A percentile compares a stretch with the other conserved stretches of the same genome.
Evolutionary conservation across 2,888 invertebrate genomes (phyloP).

Genomic region (Caenorhabditis imperialis): DNA sequence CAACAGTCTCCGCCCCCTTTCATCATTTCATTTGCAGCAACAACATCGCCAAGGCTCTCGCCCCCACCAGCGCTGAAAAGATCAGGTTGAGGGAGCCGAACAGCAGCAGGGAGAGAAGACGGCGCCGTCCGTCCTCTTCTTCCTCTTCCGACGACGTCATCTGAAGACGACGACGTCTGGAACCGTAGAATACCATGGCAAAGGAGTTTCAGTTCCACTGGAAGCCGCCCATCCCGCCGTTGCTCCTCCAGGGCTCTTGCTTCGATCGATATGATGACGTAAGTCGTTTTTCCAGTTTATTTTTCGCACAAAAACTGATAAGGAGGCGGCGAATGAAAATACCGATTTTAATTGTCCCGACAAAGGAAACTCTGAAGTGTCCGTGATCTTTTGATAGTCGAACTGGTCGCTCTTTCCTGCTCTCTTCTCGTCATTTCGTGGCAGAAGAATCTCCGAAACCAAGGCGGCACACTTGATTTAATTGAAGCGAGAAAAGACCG

Average conservation of each 20-base stretch:
- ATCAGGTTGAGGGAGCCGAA: conserved; percentile 21
- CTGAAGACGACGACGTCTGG: not conserved
- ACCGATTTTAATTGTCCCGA: not conserved
- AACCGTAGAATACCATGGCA: conserved; percentile 84
- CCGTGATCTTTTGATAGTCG: conserved; percentile 4
- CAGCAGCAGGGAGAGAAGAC: conserved; percentile 39
- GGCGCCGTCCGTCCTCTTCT: conserved; percentile 31
- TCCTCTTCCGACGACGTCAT: conserved; percentile 17
- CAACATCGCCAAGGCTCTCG: conserved; percentile 16
- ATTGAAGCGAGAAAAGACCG: not conserved
- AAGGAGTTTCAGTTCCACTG: conserved; percentile 99
- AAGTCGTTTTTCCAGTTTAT: conserved; percentile 18
- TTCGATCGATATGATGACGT: conserved; percentile 98
- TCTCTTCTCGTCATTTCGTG: conserved; percentile 7
- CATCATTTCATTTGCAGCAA: conserved; percentile 2
- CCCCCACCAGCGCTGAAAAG: not conserved
- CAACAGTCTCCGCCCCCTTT: too few species aligned
- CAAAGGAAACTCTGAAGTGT: conserved; percentile 3
- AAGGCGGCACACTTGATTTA: not conserved
- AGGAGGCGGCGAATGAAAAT: not conserved
- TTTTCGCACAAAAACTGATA: not conserved
- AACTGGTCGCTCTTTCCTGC: conserved; percentile 1
- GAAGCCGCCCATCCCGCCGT: conserved; percentile 93
- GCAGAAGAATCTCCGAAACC: not conserved
- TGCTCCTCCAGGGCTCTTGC: conserved; percentile 87